Evolutionary conservation across 1,140 invertebrate genomes (phyloP), one percentile per base, ranked within the genome.

Genomic region (Drosophila azteca): DNA sequence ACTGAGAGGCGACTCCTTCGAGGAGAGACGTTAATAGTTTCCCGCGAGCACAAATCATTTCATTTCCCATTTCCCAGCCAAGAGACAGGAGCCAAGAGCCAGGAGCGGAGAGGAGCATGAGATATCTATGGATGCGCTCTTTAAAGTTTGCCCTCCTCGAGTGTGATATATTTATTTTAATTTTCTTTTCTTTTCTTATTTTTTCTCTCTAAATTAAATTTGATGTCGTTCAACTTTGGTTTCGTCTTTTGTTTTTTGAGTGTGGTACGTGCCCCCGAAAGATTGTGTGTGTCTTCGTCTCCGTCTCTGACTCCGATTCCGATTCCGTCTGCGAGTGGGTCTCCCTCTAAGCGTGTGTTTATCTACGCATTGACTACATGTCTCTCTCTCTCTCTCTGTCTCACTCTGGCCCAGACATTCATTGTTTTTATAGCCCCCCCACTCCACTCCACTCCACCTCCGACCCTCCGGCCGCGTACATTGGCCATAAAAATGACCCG

Each of bases 211-310:
- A 72, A 64, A 79, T 64, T 66, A 63, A 65, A 71, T 76, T 80
- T 85, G 77, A 81, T 80, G 81, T 84, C 81, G 68, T 84, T 87
- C 81, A 84, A 84, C 82, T 74, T 77, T 77, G 58, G 45, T 65
- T 65, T 48, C 54, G 44, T 49, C 31, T 24, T 22, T 61, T 43
- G 31, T 35, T 39, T 59, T 35, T 39, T 59, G 52, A 43, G 55
- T 58, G 41, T 79, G 77, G 81, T 84, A 87, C 81, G 78, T 87
- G 81, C 81, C 61, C 58, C 50, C 51, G n/a, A 66, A 70, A 68
- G 72, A 69, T 64, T 67, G 41, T 54, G 55, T 20, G 41, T 11
- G 35, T 39, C 35, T 11, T 11, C 31, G 31, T 9, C 8, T 2
- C 8, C 11, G 35, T 39, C 35, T 13, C 9, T 3, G 3, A n/a